Evolutionary conservation across 2,113 vertebrate genomes (phyloP), one percentile per base, ranked within the genome.

Genomic region (Drymodes brunneopygia): DNA sequence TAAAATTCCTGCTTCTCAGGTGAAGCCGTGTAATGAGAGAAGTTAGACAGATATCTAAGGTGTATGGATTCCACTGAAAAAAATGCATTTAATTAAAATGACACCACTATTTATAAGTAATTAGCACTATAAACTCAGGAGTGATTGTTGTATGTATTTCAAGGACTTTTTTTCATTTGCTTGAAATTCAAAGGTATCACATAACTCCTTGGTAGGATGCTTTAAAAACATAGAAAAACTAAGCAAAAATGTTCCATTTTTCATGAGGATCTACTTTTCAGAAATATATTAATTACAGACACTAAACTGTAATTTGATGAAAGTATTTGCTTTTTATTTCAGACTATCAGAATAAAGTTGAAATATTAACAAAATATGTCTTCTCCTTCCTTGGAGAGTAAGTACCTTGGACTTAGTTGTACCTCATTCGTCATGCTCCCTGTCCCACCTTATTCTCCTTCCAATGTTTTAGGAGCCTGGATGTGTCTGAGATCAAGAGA

Each of bases 391-490:
- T 45, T 70, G 81, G n/a, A n/a, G n/a, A n/a, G n/a, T n/a, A n/a
- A n/a, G 11, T 13, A 18, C 23, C 12, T 87, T 27, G 15, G 17
- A 75, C 27, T 12, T 62, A 22, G 4, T 7, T 47, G 6, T 35
- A 35, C 29, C 17, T 54, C 11, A 64, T 20, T 24, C 9, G 35
- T 54, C 36, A 50, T 0, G 0, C 29, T 67, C 11, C 8, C 21
- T 50, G 27, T 57, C 17, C 48, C 20, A 15, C 31, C 4, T 67
- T 40, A 31, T 69, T 40, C 10, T 31, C 24, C 21, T 74, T 88
- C 15, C 10, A 75, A 9, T 0, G 1, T 9, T 15, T 69, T 17
- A 54, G 9, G 28, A 88, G 44, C 5, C 14, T 14, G 9, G 5
- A 51, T 4, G 1, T 54, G 18, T 67, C 38, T 36, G 19, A 87